Evolutionary conservation across 1,140 invertebrate genomes (phyloP), one percentile per base, ranked within the genome.

Genomic region (Cephus cinctus): DNA sequence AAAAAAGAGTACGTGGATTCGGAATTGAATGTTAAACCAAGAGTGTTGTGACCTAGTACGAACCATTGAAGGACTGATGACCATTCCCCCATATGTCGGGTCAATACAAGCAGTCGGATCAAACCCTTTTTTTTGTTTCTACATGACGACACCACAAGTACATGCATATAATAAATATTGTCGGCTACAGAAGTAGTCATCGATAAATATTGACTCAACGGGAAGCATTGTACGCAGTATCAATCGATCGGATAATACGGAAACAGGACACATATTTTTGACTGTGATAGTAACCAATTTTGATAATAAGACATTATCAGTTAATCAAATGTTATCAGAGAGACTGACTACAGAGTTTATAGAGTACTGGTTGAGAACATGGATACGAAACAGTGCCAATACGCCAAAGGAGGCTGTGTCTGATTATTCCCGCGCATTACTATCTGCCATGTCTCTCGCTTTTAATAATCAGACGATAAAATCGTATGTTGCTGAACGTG

Each of bases 191-290:
- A 15, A 21, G 12, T 43, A 4, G n/a, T 25, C 27, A n/a, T 21
- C 11, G 2, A n/a, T 44, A 5, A n/a, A 5, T 22, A 39, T 54
- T 14, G 52, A 54, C 45, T 46, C 47, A 4, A 54, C 46, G 2
- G 47, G 52, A 32, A 22, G 36, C 31, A 1, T 54, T 14, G 43
- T 54, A 2, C 15, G 21, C 3, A 54, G 45, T 40, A 14, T 54
- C 16, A 16, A 22, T 4, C 11, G 40, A 31, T 14, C 3, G 4
- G 23, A 39, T 9, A 32, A 25, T 11, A 27, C 34, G 4, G 30
- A 44, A 42, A 45, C 52, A 15, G 36, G 42, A 19, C 52, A 54
- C 20, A 49, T 54, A n/a, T 54, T 54, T 49, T 34, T 50, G 12
- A 44, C 49, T 36, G 21, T 21, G 9, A 34, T 43, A 14, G 46